Evolutionary conservation across 1,140 invertebrate genomes (phyloP).

Genomic region (Drosophila willistoni): DNA sequence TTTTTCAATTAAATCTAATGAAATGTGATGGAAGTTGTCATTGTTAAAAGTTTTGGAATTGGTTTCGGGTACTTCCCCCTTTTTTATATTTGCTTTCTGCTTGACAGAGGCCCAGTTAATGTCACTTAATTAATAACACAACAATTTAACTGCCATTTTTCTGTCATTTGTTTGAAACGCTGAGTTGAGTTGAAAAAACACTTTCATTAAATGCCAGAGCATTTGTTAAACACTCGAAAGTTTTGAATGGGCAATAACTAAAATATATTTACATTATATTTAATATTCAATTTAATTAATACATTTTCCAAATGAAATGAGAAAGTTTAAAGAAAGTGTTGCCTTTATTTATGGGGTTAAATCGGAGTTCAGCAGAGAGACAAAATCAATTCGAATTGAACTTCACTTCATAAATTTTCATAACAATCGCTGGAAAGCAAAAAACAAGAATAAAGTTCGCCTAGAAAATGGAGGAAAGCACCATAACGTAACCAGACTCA

Average conservation of each 20-base stretch:
- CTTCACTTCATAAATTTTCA: conserved; percentile 16
- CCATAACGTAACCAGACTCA: conserved; percentile 32
- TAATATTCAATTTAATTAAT: too few species aligned
- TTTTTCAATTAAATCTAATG: conserved; percentile 65
- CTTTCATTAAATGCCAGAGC: conserved; percentile 47
- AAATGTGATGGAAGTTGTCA: conserved; percentile 55
- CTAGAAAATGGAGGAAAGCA: conserved; percentile 24
- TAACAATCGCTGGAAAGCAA: conserved; percentile 34
- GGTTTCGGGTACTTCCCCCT: not conserved
- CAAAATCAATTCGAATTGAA: conserved; percentile 36
- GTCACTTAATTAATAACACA: conserved; percentile 73
- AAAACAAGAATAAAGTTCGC: not conserved
- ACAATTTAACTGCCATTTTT: conserved; percentile 45
- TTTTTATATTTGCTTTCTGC: not conserved
- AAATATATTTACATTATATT: too few species aligned
- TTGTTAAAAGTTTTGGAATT: conserved; percentile 18
- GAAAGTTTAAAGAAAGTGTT: not conserved
- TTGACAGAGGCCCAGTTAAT: conserved; percentile 44
- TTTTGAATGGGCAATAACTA: conserved; percentile 49
- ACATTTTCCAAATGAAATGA: too few species aligned
- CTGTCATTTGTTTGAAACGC: conserved; percentile 5
- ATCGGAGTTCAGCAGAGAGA: not conserved
- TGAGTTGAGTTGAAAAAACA: not conserved
- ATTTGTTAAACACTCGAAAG: conserved; percentile 58
- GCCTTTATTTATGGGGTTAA: not conserved